phyloP scores from a whole-genome alignment of 2,888 invertebrate species.

The Yponomeuta cagnagella region DNA sequence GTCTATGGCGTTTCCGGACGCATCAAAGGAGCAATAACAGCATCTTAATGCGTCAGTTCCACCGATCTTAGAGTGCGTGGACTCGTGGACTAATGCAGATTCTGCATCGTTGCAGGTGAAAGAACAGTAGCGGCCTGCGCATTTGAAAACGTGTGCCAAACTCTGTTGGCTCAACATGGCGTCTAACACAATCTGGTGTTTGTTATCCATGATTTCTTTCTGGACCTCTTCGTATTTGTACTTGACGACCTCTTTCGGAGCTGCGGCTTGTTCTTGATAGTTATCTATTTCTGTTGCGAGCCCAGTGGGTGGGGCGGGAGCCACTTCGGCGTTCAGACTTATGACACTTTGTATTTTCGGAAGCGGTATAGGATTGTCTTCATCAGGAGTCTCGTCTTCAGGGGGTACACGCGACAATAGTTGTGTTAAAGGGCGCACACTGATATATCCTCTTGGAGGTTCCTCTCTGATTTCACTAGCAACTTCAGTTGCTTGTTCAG shows the following conservation, averaged over 20 bases:
- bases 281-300: background rate
- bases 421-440: conserved; percentile 58
- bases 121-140: conserved; percentile 60
- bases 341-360: conserved; percentile 72
- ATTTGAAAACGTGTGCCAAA: conserved; percentile 60
- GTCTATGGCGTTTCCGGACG: conserved; percentile 44
- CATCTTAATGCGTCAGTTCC: conserved; percentile 70
- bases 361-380: conserved; percentile 28
- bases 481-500: conserved; percentile 1
- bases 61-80: conserved; percentile 49
- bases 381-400: conserved; percentile 18
- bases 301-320: conserved; percentile 13
- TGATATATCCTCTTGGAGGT: conserved; percentile 37
- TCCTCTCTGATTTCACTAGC: conserved; percentile 17
- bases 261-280: conserved; percentile 3
- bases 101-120: conserved; percentile 53
- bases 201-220: conserved; percentile 47
- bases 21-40: conserved; percentile 72
- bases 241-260: conserved; percentile 24
- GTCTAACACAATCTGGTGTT: conserved; percentile 57
- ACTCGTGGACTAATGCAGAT: conserved; percentile 52
- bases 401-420: conserved; percentile 36
- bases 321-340: conserved; percentile 54
- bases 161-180: conserved; percentile 66
- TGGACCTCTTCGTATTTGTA: conserved; percentile 52